A percentile compares a stretch with the other conserved stretches of the same genome.
These are phyloP conservation scores for Euplexia lucipara DNA, from an alignment of 2,888 invertebrate species.

Conservation along the genomic window DNA sequence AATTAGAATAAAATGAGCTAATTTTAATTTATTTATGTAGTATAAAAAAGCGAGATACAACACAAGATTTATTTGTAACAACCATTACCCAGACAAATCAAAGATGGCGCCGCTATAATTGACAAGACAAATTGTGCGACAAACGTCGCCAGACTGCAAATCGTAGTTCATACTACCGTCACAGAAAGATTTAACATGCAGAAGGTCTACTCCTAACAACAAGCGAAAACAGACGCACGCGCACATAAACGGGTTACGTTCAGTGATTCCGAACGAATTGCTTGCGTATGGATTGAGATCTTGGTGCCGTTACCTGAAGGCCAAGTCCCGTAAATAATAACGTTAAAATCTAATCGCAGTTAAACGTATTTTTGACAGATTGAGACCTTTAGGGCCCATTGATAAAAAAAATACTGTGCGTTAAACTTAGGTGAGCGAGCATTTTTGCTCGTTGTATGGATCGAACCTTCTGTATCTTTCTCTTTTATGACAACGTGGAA, in stretches of 20 bases:
- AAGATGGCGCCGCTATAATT: conserved; percentile 24
- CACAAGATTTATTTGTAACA: conserved; percentile 9
- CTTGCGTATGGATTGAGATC: too few relatives aligned
- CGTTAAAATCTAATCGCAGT: too few relatives aligned
- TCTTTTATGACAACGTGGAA: background rate
- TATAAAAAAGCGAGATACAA: background rate
- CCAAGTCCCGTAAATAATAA: too few relatives aligned
- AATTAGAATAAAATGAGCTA: too few relatives aligned
- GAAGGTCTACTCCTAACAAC: background rate
- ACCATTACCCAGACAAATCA: conserved; percentile 4
- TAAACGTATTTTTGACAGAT: too few relatives aligned
- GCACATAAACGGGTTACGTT: too few relatives aligned
- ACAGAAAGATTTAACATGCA: background rate
- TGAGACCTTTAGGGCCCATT: too few relatives aligned
- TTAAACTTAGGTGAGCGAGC: background rate
- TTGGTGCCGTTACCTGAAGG: too few relatives aligned
- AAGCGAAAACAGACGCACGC: background rate
- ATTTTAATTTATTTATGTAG: too few relatives aligned
- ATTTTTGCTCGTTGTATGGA: background rate
- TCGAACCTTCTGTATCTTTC: background rate
- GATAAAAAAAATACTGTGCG: too few relatives aligned
- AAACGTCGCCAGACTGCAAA: conserved; percentile 39
- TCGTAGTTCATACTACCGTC: conserved; percentile 13
- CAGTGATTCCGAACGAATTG: too few relatives aligned
- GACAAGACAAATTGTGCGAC: conserved; percentile 49